Percentiles rank a stretch among this genome's conserved stretches.
Conservation (phyloP, 2,888 invertebrate species). For the Abrostola triplasia region DNA sequence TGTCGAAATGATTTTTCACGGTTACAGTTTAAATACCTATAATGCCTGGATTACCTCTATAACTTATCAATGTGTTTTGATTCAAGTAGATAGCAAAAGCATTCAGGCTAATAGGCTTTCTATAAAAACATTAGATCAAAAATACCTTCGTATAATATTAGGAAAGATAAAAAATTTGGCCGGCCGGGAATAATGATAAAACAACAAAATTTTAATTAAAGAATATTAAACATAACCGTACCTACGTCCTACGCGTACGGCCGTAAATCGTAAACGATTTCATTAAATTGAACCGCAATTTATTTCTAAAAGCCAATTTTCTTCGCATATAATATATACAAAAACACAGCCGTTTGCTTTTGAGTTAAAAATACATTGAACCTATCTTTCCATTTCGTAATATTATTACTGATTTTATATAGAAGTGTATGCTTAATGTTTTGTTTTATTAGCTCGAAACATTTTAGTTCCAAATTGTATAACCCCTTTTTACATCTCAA, state of each 20-base stretch:
- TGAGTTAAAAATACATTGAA: background rate
- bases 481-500: background rate
- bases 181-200: slow-evolving; percentile 22
- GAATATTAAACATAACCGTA: slow-evolving; percentile 9
- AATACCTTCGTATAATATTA: background rate
- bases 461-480: too few species aligned
- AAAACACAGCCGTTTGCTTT: background rate
- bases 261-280: slow-evolving; percentile 6
- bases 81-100: too few species aligned
- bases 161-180: background rate
- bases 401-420: background rate
- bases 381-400: background rate
- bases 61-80: too few species aligned
- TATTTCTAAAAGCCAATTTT: slow-evolving; percentile 2
- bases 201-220: slow-evolving; percentile 16
- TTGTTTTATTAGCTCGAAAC: too few species aligned
- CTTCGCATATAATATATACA: background rate
- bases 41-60: too few species aligned
- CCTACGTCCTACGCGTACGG: slow-evolving; percentile 1
- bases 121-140: background rate
- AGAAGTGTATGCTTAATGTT: too few species aligned
- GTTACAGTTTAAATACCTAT: too few species aligned
- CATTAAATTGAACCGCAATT: slow-evolving; percentile 12
- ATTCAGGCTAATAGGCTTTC: background rate
- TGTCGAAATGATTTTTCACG: too few species aligned